A percentile compares a stretch with the other conserved stretches of the same genome.
phyloP scores from a whole-genome alignment of 2,797 vertebrate species.

The Dipus sagitta region DNA sequence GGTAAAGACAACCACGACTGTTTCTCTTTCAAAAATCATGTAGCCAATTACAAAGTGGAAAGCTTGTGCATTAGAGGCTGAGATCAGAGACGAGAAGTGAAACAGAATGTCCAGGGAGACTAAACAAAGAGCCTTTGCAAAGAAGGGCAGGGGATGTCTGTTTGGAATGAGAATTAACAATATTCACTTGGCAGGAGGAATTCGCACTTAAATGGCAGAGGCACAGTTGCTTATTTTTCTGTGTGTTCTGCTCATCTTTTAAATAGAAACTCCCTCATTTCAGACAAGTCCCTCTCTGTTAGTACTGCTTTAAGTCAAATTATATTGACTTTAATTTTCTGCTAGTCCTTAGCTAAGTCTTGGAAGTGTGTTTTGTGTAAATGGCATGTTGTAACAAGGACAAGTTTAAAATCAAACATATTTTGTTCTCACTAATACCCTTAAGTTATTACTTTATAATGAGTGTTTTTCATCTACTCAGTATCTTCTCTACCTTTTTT shows the following conservation, averaged over 20 bases:
- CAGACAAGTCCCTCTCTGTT: conserved; percentile 56
- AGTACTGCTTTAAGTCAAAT: conserved; percentile 70
- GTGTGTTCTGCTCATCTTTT: conserved; percentile 77
- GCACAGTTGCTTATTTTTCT: conserved; percentile 78
- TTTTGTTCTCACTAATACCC: conserved; percentile 30
- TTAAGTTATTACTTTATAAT: conserved; percentile 18
- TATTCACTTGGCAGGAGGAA: conserved; percentile 64
- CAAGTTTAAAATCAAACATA: neutral
- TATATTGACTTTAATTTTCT: conserved; percentile 75
- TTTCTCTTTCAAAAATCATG: neutral
- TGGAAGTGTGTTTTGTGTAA: conserved; percentile 61
- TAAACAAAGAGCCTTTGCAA: conserved; percentile 60
- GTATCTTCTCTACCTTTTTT: neutral
- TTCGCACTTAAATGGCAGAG: conserved; percentile 73
- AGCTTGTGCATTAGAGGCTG: conserved; percentile 44
- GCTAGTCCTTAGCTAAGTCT: conserved; percentile 60
- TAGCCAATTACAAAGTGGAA: conserved; percentile 27
- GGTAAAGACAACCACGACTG: conserved; percentile 41
- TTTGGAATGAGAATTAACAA: conserved; percentile 45
- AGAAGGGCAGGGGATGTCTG: neutral
- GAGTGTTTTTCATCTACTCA: neutral
- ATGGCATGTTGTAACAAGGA: conserved; percentile 32
- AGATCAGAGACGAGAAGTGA: conserved; percentile 24
- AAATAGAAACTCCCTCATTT: conserved; percentile 78
- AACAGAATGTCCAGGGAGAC: conserved; percentile 40